A percentile compares a stretch with the other conserved stretches of the same genome.
Evolutionary conservation across 2,797 vertebrate genomes (phyloP).

Genomic region (Paguma larvata): DNA sequence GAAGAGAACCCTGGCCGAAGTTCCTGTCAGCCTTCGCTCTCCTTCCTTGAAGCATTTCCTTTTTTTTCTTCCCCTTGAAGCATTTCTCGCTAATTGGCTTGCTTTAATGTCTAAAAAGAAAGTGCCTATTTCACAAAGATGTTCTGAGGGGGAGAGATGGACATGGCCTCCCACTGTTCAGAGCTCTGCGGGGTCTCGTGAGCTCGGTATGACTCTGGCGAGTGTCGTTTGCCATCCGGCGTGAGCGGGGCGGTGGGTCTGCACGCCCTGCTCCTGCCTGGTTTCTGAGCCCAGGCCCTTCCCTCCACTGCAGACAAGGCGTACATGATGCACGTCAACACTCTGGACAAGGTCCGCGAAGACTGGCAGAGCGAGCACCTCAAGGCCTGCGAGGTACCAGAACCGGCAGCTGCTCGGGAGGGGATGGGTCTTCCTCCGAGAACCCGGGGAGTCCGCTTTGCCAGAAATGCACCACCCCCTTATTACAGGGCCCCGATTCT

Average conservation of each 20-base stretch:
- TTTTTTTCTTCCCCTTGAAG: not conserved
- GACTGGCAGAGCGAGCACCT: slow-evolving; percentile 95
- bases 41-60: not conserved
- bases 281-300: slow-evolving; percentile 1
- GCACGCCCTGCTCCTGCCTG: fast-evolving
- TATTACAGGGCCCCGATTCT: not conserved
- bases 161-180: not conserved
- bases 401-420: not conserved
- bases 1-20: not conserved
- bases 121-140: not conserved
- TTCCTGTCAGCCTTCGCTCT: not conserved
- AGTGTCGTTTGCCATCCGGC: not conserved
- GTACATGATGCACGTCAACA: slow-evolving; percentile 91
- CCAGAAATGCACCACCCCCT: not conserved
- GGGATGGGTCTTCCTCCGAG: not conserved
- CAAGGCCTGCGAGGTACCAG: slow-evolving; percentile 93
- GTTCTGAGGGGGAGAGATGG: not conserved
- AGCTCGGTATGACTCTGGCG: not conserved
- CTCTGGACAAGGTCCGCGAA: slow-evolving; percentile 91
- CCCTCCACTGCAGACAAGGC: slow-evolving; percentile 89
- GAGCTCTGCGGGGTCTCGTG: not conserved
- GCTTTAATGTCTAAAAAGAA: not conserved
- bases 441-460: not conserved
- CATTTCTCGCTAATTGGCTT: not conserved
- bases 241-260: not conserved